A percentile compares a stretch with the other conserved stretches of the same genome.
Evolutionary conservation across 1,140 invertebrate species (phyloP).

Genomic region (Hycleus phaleratus): DNA sequence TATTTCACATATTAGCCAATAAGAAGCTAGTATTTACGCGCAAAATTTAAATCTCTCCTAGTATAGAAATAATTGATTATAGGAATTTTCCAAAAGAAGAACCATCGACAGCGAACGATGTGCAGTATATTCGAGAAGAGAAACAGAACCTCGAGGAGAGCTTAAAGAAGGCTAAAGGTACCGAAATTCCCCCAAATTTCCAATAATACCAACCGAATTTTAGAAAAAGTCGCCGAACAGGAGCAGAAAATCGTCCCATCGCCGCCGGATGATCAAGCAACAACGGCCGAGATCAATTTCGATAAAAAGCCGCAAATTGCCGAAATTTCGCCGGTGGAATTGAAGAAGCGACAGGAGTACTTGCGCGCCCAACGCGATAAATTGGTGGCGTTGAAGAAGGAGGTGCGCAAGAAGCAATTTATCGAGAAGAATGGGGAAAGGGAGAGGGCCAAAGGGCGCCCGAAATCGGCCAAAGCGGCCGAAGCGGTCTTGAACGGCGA

Average conservation of each 20-base stretch:
- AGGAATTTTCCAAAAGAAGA: slow-evolving; percentile 32
- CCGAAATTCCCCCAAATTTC: too few species aligned
- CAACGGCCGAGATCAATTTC: slow-evolving; percentile 1
- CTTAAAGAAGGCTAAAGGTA: slow-evolving; percentile 30
- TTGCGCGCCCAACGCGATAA: slow-evolving; percentile 82
- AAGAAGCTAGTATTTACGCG: too few species aligned
- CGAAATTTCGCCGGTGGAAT: slow-evolving; percentile 47
- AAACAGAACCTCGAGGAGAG: slow-evolving; percentile 47
- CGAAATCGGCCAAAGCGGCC: slow-evolving; percentile 62
- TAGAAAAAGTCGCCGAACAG: slow-evolving; percentile 11
- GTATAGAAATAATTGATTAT: slow-evolving; percentile 2
- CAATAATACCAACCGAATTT: too few species aligned
- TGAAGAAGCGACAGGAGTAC: slow-evolving; percentile 75
- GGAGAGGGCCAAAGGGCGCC: slow-evolving; percentile 41
- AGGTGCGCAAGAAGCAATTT: slow-evolving; percentile 71
- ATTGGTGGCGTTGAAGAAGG: slow-evolving; percentile 77
- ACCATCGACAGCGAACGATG: slow-evolving; percentile 18
- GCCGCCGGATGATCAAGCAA: background rate
- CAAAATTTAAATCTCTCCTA: too few species aligned
- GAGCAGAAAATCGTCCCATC: background rate
- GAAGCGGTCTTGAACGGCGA: slow-evolving; percentile 50
- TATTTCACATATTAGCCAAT: too few species aligned
- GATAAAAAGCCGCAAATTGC: background rate
- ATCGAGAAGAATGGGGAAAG: slow-evolving; percentile 44
- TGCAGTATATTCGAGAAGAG: slow-evolving; percentile 45